Base-by-base conservation (phyloP, 2,113 vertebrate genomes). In the Microcebus ravelobensis region DNA sequence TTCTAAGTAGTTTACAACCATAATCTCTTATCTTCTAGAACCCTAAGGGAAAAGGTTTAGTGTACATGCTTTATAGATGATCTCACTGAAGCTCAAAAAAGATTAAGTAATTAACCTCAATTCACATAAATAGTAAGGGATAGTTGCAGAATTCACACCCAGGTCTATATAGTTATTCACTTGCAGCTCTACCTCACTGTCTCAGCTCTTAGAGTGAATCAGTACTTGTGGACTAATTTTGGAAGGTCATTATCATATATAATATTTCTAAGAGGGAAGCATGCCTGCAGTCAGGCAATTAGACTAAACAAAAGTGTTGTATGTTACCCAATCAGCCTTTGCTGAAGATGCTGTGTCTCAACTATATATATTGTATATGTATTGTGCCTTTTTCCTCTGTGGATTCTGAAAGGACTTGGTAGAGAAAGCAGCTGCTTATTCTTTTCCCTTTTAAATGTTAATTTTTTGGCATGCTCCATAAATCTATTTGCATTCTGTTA, bases 401-500 rank as follows among this genome's bases (percentile, higher is more conserved):
- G 34, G 70, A 48, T 94, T 96, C 52, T 70, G 59, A 95, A 65
- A 6, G 39, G 34, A 48, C 8, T 48, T 84, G 1, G 18, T 12
- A 1, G 9, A 29, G 76, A 59, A 68, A 55, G 2, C 29, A 59
- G 15, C n/a, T 70, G 17, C 48, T 48, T 85, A 39, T 91, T 85
- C 23, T 68, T 96, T 90, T 89, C 2, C 29, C 57, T 79, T 93
- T 73, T 29, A 96, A 50, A 63, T 89, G n/a, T 93, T 95, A 93
- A 93, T 93, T 97, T 80, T 88, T 27, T 65, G 23, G 5, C 74
- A 90, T 89, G 29, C 34, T 95, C 13, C 29, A 42, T 73, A 88
- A 97, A 83, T 89, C 15, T 89, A 63, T 73, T 94, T 96, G 77
- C 21, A 3, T 93, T 86, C 73, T 93, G 57, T 89, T 71, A 94